Base-by-base conservation (phyloP, 2,888 invertebrate genomes). In the Parnassius orleans region DNA sequence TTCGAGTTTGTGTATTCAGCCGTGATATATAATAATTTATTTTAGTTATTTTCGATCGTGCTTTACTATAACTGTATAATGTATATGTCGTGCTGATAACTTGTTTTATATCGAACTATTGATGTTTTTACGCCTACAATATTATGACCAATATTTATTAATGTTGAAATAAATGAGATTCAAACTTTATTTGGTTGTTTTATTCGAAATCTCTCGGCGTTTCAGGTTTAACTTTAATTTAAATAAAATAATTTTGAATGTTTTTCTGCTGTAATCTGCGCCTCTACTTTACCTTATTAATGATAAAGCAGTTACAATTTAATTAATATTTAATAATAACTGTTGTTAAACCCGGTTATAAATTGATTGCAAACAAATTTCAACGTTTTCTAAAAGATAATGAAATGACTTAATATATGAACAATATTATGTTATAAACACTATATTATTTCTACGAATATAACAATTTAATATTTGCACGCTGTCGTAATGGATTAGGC, bases 101-200 rank as follows among this genome's bases (percentile, higher is more conserved):
- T 48, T 48, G 50, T 46, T 47, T 57, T 53, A 44, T 61, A 41
- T 61, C 43, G 41, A 54, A 43, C 48, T 52, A 56, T 63, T 54
- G 50, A 41, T 46, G 56, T 50, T 65, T 54, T 46, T 44, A 42
- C 50, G 44, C 56, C 61, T 48, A 44, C 5, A 50, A 57, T 62
- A 61, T 64, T 66, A 56, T 67, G 63, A 79, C 75, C 72, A 78
- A 70, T 72, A 68, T 68, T 66, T 76, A 73, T 84, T 79, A 79
- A 72, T 68, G 76, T 73, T 78, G 69, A 78, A 83, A 72, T 84
- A 84, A 83, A 84, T 76, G 73, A 74, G 60, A 73, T 76, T 75
- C 72, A 53, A 67, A 70, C 73, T 70, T 63, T 65, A 65, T 60
- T 41, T 54, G 50, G 57, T 67, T 58, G 69, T 75, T 76, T 78